Percentiles rank a stretch among this genome's conserved stretches.
These are phyloP conservation scores for Phrixothrix hirtus DNA, from an alignment of 2,888 invertebrate species.

Conservation along the genomic window DNA sequence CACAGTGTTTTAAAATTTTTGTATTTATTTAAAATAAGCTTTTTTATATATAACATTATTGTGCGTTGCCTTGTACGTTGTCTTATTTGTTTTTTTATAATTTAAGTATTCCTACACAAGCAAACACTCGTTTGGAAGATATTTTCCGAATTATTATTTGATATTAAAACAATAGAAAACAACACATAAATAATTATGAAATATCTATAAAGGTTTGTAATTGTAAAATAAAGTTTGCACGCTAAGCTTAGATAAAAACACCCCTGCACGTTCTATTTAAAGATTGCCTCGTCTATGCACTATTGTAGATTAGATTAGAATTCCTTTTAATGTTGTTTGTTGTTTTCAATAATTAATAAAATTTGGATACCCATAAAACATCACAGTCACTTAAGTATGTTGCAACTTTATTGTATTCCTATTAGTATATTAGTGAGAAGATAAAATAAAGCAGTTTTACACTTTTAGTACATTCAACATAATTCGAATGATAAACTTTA, in stretches of 20 bases:
- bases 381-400: too few relatives aligned
- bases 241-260: conserved; percentile 38
- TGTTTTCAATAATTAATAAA: too few relatives aligned
- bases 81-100: conserved; percentile 14
- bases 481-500: too few relatives aligned
- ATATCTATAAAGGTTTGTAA: conserved; percentile 38
- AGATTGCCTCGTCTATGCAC: conserved; percentile 19
- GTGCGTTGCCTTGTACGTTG: conserved; percentile 9
- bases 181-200: conserved; percentile 7
- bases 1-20: neutral
- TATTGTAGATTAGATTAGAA: conserved; percentile 17
- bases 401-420: too few relatives aligned
- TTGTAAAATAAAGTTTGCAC: conserved; percentile 41
- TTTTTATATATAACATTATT: conserved; percentile 3
- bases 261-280: conserved; percentile 18
- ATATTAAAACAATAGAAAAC: conserved; percentile 6
- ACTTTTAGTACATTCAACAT: too few relatives aligned
- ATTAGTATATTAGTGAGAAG: too few relatives aligned
- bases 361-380: too few relatives aligned
- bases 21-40: conserved; percentile 2
- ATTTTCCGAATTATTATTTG: neutral
- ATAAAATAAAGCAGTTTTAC: too few relatives aligned
- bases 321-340: conserved; percentile 7
- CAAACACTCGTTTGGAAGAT: conserved; percentile 16
- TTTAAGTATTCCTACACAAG: conserved; percentile 24